Evolutionary conservation across 64 coral and sea anemone genomes (phyloP), one percentile per base, ranked within the genome.

Genomic region (Montipora sp.): DNA sequence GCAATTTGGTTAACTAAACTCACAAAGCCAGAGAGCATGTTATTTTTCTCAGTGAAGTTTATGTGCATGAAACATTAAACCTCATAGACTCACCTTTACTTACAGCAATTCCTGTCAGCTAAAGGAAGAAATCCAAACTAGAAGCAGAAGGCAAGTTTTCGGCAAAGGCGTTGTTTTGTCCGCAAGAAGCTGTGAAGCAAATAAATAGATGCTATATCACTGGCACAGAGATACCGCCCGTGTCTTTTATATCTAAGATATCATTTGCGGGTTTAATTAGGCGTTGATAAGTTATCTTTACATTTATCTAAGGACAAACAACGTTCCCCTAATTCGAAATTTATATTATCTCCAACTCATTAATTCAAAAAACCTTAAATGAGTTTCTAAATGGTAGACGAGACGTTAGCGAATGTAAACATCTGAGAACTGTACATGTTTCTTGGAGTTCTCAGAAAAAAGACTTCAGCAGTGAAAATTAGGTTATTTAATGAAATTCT

Each of bases 201-300:
- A 7, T 85, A 85, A 85, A 85, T 9, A 85, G 43, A 85, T 72
- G 82, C 82, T 43, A 50, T 36, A 36, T 48, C 18, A 48, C 3
- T 19, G 19, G 46, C 7, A 46, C 4, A 76, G 8, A 59, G 48
- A 48, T 46, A 2, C 55, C 79, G 61, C 61, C 59, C 16, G 43
- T 6, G 19, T 67, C 46, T 72, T 22, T 72, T 67, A 70, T 71
- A 71, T 9, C 65, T 85, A 70, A 71, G 44, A 72, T 85, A 85
- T 85, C 61, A 85, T 85, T 71, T 85, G 82, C 63, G n/a, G 36
- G 43, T 15, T 85, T 85, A 85, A 85, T 85, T 85, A 71, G 82
- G 44, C 65, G 82, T 21, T 72, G 82, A 70, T 63, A 72, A 49
- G 9, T 85, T 85, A 85, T 85, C 82, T 85, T 12, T 48, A 18